Percentiles rank a stretch among this genome's conserved stretches.
These are phyloP conservation scores for Pterobdella sp. DNA, from an alignment of 2,888 invertebrate species.

Conservation along the genomic window DNA sequence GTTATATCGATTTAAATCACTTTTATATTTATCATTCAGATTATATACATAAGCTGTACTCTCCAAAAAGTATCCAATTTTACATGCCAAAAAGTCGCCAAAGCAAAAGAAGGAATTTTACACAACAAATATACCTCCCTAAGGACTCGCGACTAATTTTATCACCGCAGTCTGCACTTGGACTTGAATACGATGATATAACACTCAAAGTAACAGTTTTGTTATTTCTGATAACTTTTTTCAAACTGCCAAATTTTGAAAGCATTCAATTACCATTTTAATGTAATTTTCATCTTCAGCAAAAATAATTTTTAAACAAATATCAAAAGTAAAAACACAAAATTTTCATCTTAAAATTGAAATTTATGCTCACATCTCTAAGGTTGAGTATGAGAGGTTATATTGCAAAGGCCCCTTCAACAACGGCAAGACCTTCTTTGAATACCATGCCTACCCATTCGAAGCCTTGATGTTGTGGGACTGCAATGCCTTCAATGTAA, in stretches of 20 bases:
- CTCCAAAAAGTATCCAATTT: not conserved
- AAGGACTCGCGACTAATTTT: not conserved
- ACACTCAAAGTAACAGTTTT: not conserved
- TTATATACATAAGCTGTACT: not conserved
- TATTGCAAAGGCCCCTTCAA: not conserved
- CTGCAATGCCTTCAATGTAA: not conserved
- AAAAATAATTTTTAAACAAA: slow-evolving; percentile 1
- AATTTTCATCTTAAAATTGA: not conserved
- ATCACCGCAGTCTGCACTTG: not conserved
- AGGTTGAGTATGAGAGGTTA: not conserved
- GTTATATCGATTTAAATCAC: too few relatives aligned
- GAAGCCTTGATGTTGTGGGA: not conserved
- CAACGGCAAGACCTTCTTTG: not conserved
- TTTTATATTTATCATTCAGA: not conserved
- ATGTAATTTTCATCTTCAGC: too few relatives aligned
- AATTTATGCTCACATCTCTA: not conserved
- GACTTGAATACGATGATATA: not conserved
- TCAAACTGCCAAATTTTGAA: too few relatives aligned
- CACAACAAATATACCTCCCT: not conserved
- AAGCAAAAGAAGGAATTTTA: not conserved
- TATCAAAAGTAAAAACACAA: not conserved
- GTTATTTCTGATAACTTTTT: too few relatives aligned
- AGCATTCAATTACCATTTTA: too few relatives aligned
- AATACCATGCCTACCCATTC: not conserved
- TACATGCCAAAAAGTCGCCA: not conserved